These are phyloP conservation scores for Etheostoma cragini DNA, from an alignment of 2,113 vertebrate genomes.

Conservation along the genomic window DNA sequence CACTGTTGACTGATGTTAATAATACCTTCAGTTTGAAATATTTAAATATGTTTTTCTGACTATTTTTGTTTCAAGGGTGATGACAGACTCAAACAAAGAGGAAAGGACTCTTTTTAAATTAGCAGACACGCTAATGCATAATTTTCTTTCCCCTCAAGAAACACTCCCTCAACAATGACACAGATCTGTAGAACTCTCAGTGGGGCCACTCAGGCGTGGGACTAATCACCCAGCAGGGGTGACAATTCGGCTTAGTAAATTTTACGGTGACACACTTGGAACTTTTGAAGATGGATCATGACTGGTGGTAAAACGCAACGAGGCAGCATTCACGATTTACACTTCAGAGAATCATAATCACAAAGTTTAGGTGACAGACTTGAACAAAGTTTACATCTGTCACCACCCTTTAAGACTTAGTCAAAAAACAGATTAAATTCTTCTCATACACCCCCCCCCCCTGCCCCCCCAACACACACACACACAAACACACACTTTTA, in stretches of 20 bases:
- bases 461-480: too few species aligned
- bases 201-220: conserved; percentile 45
- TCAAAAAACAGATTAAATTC: too few species aligned
- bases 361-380: too few species aligned
- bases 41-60: neutral
- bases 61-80: conserved; percentile 16
- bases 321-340: conserved; percentile 1
- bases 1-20: conserved; percentile 42
- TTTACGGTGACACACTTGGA: conserved; percentile 27
- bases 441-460: too few species aligned
- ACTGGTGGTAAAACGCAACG: conserved; percentile 2
- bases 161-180: conserved; percentile 36
- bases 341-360: neutral
- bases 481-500: too few species aligned
- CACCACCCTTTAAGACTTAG: too few species aligned
- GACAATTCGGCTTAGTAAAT: conserved; percentile 42
- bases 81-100: conserved; percentile 47
- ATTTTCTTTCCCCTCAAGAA: conserved; percentile 35
- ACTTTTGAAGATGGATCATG: conserved; percentile 46
- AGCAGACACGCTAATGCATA: conserved; percentile 30
- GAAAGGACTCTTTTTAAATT: conserved; percentile 7
- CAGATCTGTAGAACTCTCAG: conserved; percentile 52
- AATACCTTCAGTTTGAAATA: conserved; percentile 47
- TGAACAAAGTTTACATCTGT: too few species aligned
- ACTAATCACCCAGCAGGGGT: conserved; percentile 66